A percentile compares a stretch with the other conserved stretches of the same genome.
These are phyloP conservation scores for Drosophila demipolita DNA, from an alignment of 2,888 invertebrate genomes.

Conservation along the genomic window DNA sequence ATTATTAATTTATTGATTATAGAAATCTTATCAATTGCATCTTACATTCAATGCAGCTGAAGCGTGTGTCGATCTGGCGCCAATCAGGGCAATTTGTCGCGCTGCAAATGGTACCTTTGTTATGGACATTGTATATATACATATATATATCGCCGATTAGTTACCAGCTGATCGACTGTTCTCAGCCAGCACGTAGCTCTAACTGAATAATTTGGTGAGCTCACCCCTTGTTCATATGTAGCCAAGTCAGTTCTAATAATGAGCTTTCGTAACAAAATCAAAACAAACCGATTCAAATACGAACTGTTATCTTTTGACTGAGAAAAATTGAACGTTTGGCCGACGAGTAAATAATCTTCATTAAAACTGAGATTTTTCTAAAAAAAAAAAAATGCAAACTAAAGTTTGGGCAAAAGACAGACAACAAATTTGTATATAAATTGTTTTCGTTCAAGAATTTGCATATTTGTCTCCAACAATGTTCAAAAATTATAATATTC, in stretches of 20 bases:
- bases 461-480: background rate
- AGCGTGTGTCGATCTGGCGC: conserved; percentile 36
- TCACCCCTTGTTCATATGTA: conserved; percentile 14
- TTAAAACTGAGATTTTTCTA: background rate
- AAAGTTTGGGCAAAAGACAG: background rate
- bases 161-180: conserved; percentile 19
- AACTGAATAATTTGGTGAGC: conserved; percentile 12
- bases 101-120: conserved; percentile 7
- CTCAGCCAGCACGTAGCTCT: conserved; percentile 1
- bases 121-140: too few relatives aligned
- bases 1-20: background rate
- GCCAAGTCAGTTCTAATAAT: background rate
- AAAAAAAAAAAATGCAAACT: background rate
- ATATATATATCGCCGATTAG: too few relatives aligned
- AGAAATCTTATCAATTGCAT: background rate
- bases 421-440: background rate
- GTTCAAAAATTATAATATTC: background rate
- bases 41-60: conserved; percentile 41
- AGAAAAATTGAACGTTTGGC: background rate
- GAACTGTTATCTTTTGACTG: background rate
- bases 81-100: conserved; percentile 8
- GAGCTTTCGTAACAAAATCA: background rate
- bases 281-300: background rate
- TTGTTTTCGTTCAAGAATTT: background rate
- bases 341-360: background rate